Base-by-base conservation (phyloP, 2,797 vertebrate species). In the Cryptoblepharus egeriae region DNA sequence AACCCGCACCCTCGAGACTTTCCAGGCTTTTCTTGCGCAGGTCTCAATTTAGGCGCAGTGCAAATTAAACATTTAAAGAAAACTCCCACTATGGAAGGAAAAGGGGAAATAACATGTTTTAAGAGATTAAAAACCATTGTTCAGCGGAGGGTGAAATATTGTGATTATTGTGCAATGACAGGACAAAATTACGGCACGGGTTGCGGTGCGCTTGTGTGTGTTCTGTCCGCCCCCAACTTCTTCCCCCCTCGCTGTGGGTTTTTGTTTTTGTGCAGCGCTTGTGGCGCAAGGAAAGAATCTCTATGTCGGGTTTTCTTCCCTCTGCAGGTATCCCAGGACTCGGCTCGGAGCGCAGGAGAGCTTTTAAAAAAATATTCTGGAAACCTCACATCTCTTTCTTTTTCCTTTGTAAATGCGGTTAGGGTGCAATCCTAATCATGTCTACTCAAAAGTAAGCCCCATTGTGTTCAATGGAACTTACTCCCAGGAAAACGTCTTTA, bases 121-220 rank as follows among this genome's bases (percentile, higher is more conserved):
- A 68, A 39, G 65, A n/a, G 35, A 79, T 37, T n/a, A 78, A 68
- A 57, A 57, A 79, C 60, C 45, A 35, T 78, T 57, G 63, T 68
- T 63, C 76, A 69, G 49, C 39, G 77, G 77, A 79, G 65, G 77
- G 63, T 77, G 63, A 65, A 67, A 65, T 77, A 77, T 77, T 77
- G 39, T 77, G 75, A 77, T 77, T 77, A 64, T 77, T 64, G 39
- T 39, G 30, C 20, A 20, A 13, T 45, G 75, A 77, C 75, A 77
- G 60, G 75, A 77, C 60, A 64, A 45, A 77, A 77, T 77, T 77
- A 77, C 28, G 45, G 49, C 20, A 32, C 55, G 55, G 32, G 26
- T 58, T 39, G 39, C 18, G 2, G 39, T 5, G 37, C 10, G 58
- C 61, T 61, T 60, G 74, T 63, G 58, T 20, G 37, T 35, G 71